Conservation (phyloP, 2,113 vertebrate genomes). For the Ardeotis arabs region DNA sequence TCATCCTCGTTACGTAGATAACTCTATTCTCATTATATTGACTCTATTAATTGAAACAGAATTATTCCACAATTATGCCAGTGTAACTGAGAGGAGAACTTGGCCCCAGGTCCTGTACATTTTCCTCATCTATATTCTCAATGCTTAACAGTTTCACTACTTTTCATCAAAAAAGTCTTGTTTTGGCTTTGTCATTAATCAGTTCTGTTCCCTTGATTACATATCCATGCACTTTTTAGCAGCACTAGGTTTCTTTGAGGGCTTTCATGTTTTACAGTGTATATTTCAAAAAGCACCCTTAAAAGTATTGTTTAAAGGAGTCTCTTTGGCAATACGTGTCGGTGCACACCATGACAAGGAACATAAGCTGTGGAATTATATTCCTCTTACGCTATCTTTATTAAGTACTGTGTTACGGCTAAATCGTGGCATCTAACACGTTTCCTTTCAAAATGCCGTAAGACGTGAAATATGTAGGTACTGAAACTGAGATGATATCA, state of each 20-base stretch:
- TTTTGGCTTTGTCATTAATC: conserved; percentile 25
- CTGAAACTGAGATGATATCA: conserved; percentile 68
- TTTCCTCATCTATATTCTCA: conserved; percentile 10
- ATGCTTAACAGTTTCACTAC: neutral
- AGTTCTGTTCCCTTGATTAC: neutral
- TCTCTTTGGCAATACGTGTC: neutral
- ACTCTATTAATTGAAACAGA: conserved; percentile 51
- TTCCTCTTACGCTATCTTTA: neutral
- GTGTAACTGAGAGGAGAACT: conserved; percentile 36
- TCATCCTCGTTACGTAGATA: neutral
- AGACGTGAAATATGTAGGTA: conserved; percentile 63
- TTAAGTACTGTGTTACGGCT: neutral
- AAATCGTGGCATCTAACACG: conserved; percentile 40
- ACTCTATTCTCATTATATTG: conserved; percentile 22
- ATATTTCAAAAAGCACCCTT: neutral
- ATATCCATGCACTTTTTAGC: neutral
- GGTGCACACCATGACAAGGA: neutral
- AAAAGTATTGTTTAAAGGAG: conserved; percentile 5
- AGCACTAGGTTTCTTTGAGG: neutral
- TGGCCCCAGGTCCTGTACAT: conserved; percentile 8
- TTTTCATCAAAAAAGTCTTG: neutral
- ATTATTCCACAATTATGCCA: conserved; percentile 28
- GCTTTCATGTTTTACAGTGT: neutral
- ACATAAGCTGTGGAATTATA: neutral
- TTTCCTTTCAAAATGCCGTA: conserved; percentile 43